Base-by-base conservation (phyloP, 2,113 vertebrate genomes). In the Xenus cinereus region DNA sequence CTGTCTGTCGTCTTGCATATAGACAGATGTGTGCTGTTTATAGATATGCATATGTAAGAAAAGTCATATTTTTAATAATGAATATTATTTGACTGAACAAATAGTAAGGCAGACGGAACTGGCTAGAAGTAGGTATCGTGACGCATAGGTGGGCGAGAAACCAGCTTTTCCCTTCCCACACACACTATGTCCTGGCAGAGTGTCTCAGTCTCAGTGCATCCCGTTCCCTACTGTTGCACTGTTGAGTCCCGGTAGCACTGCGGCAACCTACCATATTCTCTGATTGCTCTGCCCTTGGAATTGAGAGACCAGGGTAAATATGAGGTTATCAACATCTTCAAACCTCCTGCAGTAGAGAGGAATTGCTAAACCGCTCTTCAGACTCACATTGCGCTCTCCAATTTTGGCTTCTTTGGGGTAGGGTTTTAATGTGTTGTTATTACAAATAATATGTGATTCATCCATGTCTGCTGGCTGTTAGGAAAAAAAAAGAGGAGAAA, bases 161-260 rank as follows among this genome's bases (percentile, higher is more conserved):
- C n/a, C 95, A 96, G 93, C 90, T 95, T 83, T 92, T 95, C 37
- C 84, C 81, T 83, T 94, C 95, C 95, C 92, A 96, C 95, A 56
- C 91, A 73, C 74, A 1, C 88, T 22, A 4, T 39, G 93, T 87
- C 91, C 94, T 97, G 96, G 94, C 92, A 96, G 56, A 79, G 86
- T 0, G 1, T 51, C 73, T 72, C 37, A 0, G 4, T 7, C 91
- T 91, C 60, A 4, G 50, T 8, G 94, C 90, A 81, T 88, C 84
- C 93, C 30, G 28, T 94, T 82, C 91, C 94, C 93, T 77, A 1
- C 93, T n/a, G 94, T 3, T 39, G 48, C 90, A 20, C 68, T 15
- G 73, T 13, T 14, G 69, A 60, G 56, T 54, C 50, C 64, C 1
- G 0, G 63, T 16, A 48, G 85, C n/a, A 1, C 81, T 53, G 81